Evolutionary conservation across 2,113 vertebrate genomes (phyloP), one percentile per base, ranked within the genome.

Genomic region (Lethenteron reissneri): DNA sequence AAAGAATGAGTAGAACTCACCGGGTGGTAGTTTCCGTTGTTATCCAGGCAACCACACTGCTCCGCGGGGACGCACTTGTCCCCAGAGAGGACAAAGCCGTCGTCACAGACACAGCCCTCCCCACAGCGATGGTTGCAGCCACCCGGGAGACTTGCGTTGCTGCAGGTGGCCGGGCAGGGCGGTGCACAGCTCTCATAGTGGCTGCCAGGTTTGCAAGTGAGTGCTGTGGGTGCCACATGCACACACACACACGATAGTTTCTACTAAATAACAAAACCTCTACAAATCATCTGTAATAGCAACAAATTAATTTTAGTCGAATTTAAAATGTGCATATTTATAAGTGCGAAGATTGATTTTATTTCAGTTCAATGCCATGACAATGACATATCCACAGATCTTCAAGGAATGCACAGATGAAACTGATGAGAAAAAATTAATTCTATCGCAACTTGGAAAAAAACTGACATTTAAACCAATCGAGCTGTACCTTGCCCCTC

Each of bases 11-110:
- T 8, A 41, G 64, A 57, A 79, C 79, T 78, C 80, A 83, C 87
- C 78, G 85, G 81, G n/a, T 81, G 76, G 73, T 87, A 90, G 3
- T 81, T 80, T 0, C 82, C 80, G 4, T 82, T 74, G 2, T 69
- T 74, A 77, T 87, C 85, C 1, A 77, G 6, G 70, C 81, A 83
- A 9, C 81, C 81, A 57, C 81, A 83, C 71, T 72, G 75, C 71
- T 73, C 78, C 74, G 76, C 73, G 10, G 59, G 73, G 11, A 82
- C 80, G 58, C 81, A 82, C 21, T 56, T 73, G 72, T 80, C 80
- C 74, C 79, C 81, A 59, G 79, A 81, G 74, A 83, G 74, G 74
- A 82, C 19, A 11, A 78, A 79, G 56, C 79, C 78, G 70, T 81
- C 74, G 62, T 81, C 74, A 75, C 81, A 82, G 77, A 81, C 81